Conservation (phyloP, 2,113 vertebrate species). For the Alouatta palliata region DNA sequence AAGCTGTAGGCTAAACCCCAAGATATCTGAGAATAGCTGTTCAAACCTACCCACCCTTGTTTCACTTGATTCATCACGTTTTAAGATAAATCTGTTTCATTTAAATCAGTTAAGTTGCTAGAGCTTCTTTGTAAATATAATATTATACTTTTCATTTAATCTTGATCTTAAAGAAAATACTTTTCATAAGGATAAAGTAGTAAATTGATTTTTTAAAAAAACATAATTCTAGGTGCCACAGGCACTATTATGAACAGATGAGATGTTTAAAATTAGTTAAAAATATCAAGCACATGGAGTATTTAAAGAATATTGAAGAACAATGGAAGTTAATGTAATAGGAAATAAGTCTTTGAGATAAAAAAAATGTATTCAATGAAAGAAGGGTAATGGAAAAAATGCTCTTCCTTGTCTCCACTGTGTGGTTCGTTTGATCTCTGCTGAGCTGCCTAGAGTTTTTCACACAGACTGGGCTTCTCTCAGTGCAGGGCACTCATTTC, state of each 20-base stretch:
- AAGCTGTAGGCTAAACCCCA: neutral
- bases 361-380: neutral
- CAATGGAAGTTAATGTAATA: neutral
- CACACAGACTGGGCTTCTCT: neutral
- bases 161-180: neutral
- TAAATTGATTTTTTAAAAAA: conserved; percentile 4
- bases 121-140: neutral
- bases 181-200: neutral
- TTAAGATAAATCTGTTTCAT: neutral
- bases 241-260: neutral
- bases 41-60: neutral
- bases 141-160: conserved; percentile 32
- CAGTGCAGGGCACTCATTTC: neutral
- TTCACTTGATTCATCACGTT: neutral
- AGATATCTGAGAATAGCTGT: neutral
- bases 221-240: neutral
- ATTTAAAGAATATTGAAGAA: conserved; percentile 16
- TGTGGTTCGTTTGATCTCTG: neutral
- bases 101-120: neutral
- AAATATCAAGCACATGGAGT: conserved; percentile 2
- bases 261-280: neutral
- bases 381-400: neutral
- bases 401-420: neutral
- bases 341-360: neutral
- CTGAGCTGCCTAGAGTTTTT: neutral